phyloP scores from a whole-genome alignment of 2,113 vertebrate species.

The Spizaetus ornatus region DNA sequence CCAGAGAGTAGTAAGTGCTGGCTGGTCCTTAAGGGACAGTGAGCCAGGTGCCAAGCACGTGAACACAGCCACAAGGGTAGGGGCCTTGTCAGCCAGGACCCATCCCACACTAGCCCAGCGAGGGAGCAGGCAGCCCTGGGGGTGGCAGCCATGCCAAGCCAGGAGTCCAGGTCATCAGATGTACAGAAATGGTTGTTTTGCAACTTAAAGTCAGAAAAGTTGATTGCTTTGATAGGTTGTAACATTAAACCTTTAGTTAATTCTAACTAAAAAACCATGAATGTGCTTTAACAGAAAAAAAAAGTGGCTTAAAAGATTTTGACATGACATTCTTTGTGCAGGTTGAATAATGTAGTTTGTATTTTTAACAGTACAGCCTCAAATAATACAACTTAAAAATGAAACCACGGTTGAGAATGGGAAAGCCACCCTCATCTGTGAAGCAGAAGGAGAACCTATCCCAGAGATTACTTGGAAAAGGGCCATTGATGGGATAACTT shows the following conservation, averaged over 20 bases:
- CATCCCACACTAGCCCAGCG: background rate
- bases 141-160: background rate
- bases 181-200: background rate
- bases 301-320: background rate
- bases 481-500: constrained; percentile 84
- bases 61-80: background rate
- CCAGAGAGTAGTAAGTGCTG: background rate
- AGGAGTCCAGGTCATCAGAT: background rate
- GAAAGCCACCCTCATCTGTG: constrained; percentile 87
- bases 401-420: constrained; percentile 91
- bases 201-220: background rate
- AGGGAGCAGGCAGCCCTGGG: background rate
- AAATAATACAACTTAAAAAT: constrained; percentile 94
- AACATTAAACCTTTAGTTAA: background rate
- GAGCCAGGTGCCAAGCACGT: background rate
- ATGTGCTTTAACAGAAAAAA: background rate
- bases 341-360: constrained; percentile 64
- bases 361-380: constrained; percentile 93
- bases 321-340: background rate
- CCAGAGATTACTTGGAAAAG: constrained; percentile 96
- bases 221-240: background rate
- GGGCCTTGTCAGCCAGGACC: background rate
- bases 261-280: background rate
- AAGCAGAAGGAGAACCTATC: constrained; percentile 92
- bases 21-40: background rate